These are phyloP conservation scores for Fragum fragum DNA, from an alignment of 2,888 invertebrate genomes.

Conservation along the genomic window DNA sequence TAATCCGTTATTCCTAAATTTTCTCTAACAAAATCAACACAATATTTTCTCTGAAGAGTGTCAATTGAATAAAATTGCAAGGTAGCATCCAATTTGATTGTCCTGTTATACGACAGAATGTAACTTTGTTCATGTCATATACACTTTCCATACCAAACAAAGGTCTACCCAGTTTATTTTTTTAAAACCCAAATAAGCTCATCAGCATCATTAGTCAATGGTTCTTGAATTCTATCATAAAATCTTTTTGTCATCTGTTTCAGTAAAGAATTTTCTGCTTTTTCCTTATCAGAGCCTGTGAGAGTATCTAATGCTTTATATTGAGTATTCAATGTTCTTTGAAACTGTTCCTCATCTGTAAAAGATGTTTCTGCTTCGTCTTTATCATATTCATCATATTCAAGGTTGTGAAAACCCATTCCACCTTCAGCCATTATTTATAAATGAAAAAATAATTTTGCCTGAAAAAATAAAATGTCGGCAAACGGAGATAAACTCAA, in stretches of 20 bases:
- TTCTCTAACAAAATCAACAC: conserved; percentile 43
- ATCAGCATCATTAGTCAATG: conserved; percentile 3
- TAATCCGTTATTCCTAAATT: conserved; percentile 40
- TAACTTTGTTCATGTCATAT: conserved; percentile 18
- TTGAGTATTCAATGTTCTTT: conserved; percentile 41
- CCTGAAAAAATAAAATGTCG: too few relatives aligned
- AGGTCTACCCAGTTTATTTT: conserved; percentile 36
- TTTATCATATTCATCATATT: too few relatives aligned
- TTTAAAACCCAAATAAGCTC: conserved; percentile 8
- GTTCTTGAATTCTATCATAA: conserved; percentile 48
- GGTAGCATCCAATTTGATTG: conserved; percentile 28
- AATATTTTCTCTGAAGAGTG: conserved; percentile 43
- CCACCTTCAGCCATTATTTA: too few relatives aligned
- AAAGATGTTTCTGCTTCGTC: too few relatives aligned
- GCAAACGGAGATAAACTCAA: too few relatives aligned
- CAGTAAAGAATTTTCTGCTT: conserved; percentile 19
- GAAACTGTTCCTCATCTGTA: too few relatives aligned
- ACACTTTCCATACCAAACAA: conserved; percentile 38
- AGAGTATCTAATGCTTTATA: conserved; percentile 43
- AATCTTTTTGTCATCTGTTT: conserved; percentile 41
- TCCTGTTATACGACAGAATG: conserved; percentile 42
- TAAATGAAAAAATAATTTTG: too few relatives aligned
- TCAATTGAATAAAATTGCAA: conserved; percentile 40
- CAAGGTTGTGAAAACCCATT: too few relatives aligned
- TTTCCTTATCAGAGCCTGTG: conserved; percentile 39